Evolutionary conservation across 2,113 vertebrate species (phyloP), one percentile per base, ranked within the genome.

Genomic region (Protomyctophum bolini): DNA sequence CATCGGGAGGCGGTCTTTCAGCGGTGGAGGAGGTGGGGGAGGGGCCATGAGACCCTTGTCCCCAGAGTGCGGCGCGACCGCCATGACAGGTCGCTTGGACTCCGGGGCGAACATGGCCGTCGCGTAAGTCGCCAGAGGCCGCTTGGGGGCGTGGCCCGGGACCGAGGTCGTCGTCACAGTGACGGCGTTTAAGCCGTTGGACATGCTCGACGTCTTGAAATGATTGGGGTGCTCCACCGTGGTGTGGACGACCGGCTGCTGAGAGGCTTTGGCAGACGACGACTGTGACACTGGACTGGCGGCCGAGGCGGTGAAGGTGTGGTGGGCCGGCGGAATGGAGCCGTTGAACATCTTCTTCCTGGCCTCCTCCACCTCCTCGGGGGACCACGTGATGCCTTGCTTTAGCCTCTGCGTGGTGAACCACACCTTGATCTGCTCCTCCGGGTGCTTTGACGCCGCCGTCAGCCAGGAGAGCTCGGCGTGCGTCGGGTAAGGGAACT

Each of bases 281-380:
- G 77, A 71, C 65, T 94, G 75, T 10, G 90, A 83, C 74, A 94
- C 2, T 15, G 93, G 91, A 60, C 92, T 91, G 4, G 93, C 90
- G 12, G 95, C 94, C 67, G 94, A 80, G 77, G 94, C 88, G 0
- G 95, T 94, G 89, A 97, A 96, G 0, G 94, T 95, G 9, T 94
- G 95, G 56, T 96, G 95, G 7, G 94, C 90, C 0, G 95, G 89
- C 76, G 96, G 96, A 76, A 97, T 95, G 49, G 96, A 97, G 63
- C 97, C 97, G 0, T 98, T 97, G 59, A 99, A 99, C 97, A 99
- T 98, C 90, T 98, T 98, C 82, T 98, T 98, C 52, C 98, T 92
- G n/a, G 98, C 97, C 80, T 99, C 98, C 58, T 99, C 98, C 15
- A 99, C 97, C 84, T 99, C 98, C 83, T 99, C 98, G 0, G 97